Percentiles rank a stretch among this genome's conserved stretches.
Evolutionary conservation across 2,797 vertebrate species (phyloP).

Genomic region (Selene dorsalis): DNA sequence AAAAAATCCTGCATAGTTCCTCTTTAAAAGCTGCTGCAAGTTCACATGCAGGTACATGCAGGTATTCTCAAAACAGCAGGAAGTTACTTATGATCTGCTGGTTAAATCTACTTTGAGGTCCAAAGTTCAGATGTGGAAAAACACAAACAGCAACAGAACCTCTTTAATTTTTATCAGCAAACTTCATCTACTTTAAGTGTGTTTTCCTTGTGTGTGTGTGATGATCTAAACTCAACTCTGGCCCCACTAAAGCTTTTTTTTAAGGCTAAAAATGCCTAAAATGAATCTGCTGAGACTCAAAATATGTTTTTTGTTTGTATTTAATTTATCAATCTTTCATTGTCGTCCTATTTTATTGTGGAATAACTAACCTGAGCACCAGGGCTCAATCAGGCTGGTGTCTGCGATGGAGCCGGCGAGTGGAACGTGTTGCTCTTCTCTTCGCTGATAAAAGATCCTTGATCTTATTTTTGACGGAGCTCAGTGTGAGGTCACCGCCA

Average conservation of each 20-base stretch:
- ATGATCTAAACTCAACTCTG: too few relatives aligned
- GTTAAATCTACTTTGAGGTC: too few relatives aligned
- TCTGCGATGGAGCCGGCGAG: not conserved
- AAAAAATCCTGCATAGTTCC: too few relatives aligned
- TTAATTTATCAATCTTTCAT: not conserved
- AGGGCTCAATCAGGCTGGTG: not conserved
- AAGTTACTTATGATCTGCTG: too few relatives aligned
- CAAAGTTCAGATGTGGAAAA: too few relatives aligned
- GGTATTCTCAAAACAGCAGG: not conserved
- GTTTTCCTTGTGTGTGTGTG: too few relatives aligned
- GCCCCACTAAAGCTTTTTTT: too few relatives aligned
- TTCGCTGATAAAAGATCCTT: not conserved
- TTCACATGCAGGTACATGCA: not conserved
- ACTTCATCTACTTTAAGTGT: too few relatives aligned
- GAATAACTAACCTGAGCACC: not conserved
- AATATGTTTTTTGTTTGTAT: not conserved
- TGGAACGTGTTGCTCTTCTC: not conserved
- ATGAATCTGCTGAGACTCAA: too few relatives aligned
- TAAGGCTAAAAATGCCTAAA: too few relatives aligned
- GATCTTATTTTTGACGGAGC: not conserved
- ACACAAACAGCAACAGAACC: too few relatives aligned
- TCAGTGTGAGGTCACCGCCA: not conserved
- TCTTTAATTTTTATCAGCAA: too few relatives aligned
- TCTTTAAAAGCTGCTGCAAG: not conserved
- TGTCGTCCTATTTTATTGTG: not conserved